These are phyloP conservation scores for Microcebus jonahi DNA, from an alignment of 2,113 vertebrate species.

Conservation along the genomic window DNA sequence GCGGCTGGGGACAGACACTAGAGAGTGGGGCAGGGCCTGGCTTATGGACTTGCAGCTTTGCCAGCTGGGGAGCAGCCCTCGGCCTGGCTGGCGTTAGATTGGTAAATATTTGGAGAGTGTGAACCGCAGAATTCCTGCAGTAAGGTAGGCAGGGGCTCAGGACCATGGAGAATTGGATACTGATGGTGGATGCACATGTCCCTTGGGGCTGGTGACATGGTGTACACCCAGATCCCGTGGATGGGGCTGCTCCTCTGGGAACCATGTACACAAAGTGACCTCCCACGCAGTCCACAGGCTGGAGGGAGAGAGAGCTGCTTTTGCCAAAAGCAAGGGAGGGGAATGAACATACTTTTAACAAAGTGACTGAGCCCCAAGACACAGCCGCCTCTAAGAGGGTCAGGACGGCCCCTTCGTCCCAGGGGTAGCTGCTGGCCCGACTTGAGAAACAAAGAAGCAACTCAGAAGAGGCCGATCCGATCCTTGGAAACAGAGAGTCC, in stretches of 20 bases:
- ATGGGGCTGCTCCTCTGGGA: neutral
- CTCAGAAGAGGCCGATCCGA: neutral
- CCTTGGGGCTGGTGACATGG: neutral
- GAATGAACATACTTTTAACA: neutral
- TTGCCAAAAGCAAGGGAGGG: neutral
- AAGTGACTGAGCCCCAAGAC: neutral
- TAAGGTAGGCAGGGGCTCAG: neutral
- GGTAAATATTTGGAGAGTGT: neutral
- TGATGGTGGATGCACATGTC: neutral
- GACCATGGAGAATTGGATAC: neutral
- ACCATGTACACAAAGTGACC: accelerated
- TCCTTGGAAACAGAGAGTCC: slow-evolving; percentile 16
- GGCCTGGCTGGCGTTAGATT: neutral
- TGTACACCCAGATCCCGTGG: accelerated
- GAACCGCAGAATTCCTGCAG: neutral
- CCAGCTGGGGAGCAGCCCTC: no score
- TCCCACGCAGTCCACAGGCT: neutral
- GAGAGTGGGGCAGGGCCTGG: neutral
- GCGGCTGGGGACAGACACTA: neutral
- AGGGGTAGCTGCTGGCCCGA: neutral
- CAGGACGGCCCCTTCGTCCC: neutral
- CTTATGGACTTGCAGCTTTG: neutral
- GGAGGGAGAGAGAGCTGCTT: neutral
- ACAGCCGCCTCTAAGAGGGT: neutral
- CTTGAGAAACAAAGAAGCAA: neutral